These are phyloP conservation scores for Macrobrachium nipponense DNA, from an alignment of 1,140 invertebrate species.

Conservation along the genomic window DNA sequence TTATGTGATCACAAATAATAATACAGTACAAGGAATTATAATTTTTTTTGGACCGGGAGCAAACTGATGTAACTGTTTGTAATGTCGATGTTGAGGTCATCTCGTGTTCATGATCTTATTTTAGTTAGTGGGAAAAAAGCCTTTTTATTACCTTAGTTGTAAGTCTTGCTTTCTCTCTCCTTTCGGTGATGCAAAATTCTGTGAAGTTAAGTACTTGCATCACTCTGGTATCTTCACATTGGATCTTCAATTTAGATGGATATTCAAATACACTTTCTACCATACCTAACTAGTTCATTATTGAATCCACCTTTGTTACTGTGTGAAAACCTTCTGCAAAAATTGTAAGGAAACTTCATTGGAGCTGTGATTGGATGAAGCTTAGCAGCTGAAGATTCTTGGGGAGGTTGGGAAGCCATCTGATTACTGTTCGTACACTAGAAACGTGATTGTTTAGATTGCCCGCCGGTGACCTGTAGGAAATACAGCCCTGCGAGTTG, in stretches of 20 bases:
- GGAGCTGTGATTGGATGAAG: too few relatives aligned
- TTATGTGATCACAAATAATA: conserved; percentile 63
- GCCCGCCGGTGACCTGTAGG: too few relatives aligned
- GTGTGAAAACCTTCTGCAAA: too few relatives aligned
- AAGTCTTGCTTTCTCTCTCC: conserved; percentile 55
- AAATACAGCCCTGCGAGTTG: too few relatives aligned
- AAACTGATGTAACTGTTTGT: conserved; percentile 51
- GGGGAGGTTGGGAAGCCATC: too few relatives aligned
- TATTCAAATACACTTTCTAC: too few relatives aligned
- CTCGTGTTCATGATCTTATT: conserved; percentile 60
- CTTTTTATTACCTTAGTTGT: conserved; percentile 56
- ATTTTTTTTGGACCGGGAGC: conserved; percentile 58
- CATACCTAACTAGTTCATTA: too few relatives aligned
- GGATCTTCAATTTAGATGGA: background rate
- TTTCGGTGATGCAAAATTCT: conserved; percentile 39
- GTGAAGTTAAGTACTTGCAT: conserved; percentile 6
- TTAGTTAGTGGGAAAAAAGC: conserved; percentile 48
- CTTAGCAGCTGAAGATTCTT: too few relatives aligned
- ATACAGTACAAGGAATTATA: conserved; percentile 60
- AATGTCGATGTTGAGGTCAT: conserved; percentile 53
- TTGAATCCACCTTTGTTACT: too few relatives aligned
- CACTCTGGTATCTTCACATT: conserved; percentile 40
- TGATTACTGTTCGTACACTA: too few relatives aligned
- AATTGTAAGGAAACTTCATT: too few relatives aligned
- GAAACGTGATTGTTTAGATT: too few relatives aligned